Evolutionary conservation across 2,113 vertebrate genomes (phyloP), one percentile per base, ranked within the genome.

Genomic region (Mobula hypostoma): DNA sequence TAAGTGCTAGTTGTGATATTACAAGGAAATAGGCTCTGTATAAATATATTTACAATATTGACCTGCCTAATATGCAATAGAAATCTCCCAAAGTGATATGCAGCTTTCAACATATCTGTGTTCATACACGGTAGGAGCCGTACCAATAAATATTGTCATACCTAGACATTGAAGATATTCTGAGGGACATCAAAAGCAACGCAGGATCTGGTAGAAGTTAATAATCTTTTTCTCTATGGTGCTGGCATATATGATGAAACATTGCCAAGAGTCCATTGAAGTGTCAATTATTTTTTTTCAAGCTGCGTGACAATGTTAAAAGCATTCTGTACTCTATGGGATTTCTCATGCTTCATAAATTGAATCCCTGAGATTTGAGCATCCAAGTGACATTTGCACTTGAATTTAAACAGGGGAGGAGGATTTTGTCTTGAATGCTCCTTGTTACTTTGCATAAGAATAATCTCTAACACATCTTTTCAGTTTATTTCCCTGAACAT

Each of bases 381-480:
- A 24, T 36, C 14, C 11, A 8, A 61, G 24, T 87, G 83, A 61
- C 19, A 21, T 40, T 15, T 70, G 8, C 27, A 72, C 32, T 32
- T 93, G 36, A 93, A 93, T 27, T 74, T 93, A 56, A 5, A 93
- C 0, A 56, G 36, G 29, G 61, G 24, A 4, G 12, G n/a, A 72
- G n/a, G n/a, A 88, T 88, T 61, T 58, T 88, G 24, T 63, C 83
- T 91, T 21, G 5, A 21, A 40, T 70, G 32, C 1, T 93, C 24
- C 68, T 93, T 74, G 56, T 93, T 8, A 32, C 68, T 93, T 93
- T 56, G 32, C 72, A 93, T 24, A 48, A 74, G 72, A 93, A 66
- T 32, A 90, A 93, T 29, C 24, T 56, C 32, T 29, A 74, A 93
- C 70, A 74, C 11, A 70, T 76, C 40, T 27, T 93, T 93, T 56